Percentiles rank a stretch among this genome's conserved stretches.
Evolutionary conservation across 2,888 invertebrate genomes (phyloP).

Genomic region (Sicus ferrugineus): DNA sequence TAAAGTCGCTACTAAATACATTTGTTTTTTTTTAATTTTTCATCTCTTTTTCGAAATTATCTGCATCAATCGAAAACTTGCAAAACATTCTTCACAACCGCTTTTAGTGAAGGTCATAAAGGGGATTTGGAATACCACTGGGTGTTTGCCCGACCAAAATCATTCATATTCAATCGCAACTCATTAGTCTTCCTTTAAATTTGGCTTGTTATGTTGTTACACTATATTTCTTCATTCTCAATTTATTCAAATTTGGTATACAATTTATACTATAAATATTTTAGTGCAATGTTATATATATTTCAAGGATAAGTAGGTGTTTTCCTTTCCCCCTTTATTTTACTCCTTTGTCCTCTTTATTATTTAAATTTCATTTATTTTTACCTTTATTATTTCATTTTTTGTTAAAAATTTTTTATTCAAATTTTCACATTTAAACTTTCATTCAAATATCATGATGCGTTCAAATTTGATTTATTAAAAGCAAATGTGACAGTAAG

Average conservation of each 20-base stretch:
- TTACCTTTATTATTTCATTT: constrained; percentile 24
- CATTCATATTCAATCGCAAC: constrained; percentile 57
- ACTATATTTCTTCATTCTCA: constrained; percentile 17
- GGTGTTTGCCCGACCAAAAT: constrained; percentile 61
- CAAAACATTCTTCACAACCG: too few relatives aligned
- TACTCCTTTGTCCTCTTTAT: background rate
- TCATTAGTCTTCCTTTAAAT: constrained; percentile 53
- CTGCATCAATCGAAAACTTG: background rate
- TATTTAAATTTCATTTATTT: constrained; percentile 9
- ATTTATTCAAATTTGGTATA: background rate
- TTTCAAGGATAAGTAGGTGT: too few relatives aligned
- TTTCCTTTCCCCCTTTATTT: constrained; percentile 1
- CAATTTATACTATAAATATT: constrained; percentile 24
- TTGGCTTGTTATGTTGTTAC: background rate
- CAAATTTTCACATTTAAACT: too few relatives aligned
- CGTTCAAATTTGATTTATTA: too few relatives aligned
- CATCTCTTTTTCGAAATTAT: constrained; percentile 11
- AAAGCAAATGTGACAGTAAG: too few relatives aligned
- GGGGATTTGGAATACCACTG: constrained; percentile 59
- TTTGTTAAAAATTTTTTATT: background rate
- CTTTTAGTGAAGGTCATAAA: constrained; percentile 15
- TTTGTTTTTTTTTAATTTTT: constrained; percentile 39
- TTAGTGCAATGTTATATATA: constrained; percentile 43
- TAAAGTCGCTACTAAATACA: constrained; percentile 42
- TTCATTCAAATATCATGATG: too few relatives aligned